phyloP scores from a whole-genome alignment of 1,140 invertebrate species.

The Doryteuthis pealeii region DNA sequence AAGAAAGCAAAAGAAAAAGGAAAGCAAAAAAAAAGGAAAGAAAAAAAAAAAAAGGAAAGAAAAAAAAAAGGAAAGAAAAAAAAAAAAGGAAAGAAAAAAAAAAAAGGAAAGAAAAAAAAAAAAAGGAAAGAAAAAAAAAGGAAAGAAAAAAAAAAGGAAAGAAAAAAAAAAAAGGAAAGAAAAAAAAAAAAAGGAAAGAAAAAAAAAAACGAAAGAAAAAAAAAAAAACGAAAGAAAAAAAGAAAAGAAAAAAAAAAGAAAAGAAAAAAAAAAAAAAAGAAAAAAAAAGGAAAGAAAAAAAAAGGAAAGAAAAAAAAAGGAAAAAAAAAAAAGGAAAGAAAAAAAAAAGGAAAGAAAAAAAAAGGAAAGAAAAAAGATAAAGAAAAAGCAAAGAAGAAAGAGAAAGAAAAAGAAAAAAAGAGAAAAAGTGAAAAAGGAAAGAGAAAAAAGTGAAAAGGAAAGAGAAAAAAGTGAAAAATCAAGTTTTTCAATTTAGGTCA shows the following conservation, averaged over 20 bases:
- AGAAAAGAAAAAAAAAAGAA: neutral
- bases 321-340: no score
- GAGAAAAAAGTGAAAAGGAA: no score
- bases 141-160: neutral
- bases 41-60: neutral
- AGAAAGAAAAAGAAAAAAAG: no score
- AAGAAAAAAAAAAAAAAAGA: neutral
- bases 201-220: neutral
- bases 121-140: neutral
- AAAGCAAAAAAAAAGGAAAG: neutral
- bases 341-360: no score
- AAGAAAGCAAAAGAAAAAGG: no score
- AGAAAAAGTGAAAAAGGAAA: no score
- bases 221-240: neutral
- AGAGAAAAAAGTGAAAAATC: no score
- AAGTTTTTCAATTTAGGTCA: no score
- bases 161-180: neutral
- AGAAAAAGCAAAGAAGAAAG: no score
- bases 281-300: constrained; percentile 8
- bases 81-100: neutral
- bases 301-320: neutral
- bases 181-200: constrained; percentile 2
- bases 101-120: neutral
- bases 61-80: neutral
- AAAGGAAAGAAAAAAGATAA: no score